Evolutionary conservation across 2,113 vertebrate species (phyloP), one percentile per base, ranked within the genome.

Genomic region (Corythornis madagascariensis): DNA sequence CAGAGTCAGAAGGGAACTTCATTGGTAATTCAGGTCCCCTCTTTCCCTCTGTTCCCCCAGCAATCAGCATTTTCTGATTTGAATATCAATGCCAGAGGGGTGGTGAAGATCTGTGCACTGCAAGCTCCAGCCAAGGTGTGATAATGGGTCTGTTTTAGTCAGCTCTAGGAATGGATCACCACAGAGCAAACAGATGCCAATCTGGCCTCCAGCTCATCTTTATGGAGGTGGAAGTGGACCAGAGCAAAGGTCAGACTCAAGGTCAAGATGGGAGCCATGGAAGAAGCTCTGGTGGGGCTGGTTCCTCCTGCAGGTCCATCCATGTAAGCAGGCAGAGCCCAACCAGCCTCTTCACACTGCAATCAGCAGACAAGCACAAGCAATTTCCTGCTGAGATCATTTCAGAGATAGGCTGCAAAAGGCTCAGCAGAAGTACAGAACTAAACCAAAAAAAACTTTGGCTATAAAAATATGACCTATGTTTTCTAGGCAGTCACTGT

Each of bases 341-440:
- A 83, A 67, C 93, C 16, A 76, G 75, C 24, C 94, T 92, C 87
- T 91, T 93, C 89, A 80, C 60, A 56, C 42, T 29, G 31, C 95
- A 97, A 96, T 97, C 96, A 94, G 64, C 93, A 90, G 95, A 97
- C 94, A 96, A 94, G 95, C 95, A 92, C 95, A 97, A 90, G 93
- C 86, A 96, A 97, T 96, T 97, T 97, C 96, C 95, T 80, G n/a
- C 92, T 91, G 87, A 38, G 96, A 97, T 97, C 15, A 76, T 89
- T 96, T 96, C 94, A 74, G 72, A 56, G 96, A 97, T 97, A 97
- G 3, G 56, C 84, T 93, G 90, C 88, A 91, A 88, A 92, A 91
- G 57, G 81, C 50, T 67, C 83, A 89, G 75, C 52, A 29, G 31
- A 56, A 94, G 43, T 77, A 73, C 87, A 79, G 66, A 60, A 43